Base-by-base conservation (phyloP, 2,888 invertebrate genomes). In the Hetaerina titia region DNA sequence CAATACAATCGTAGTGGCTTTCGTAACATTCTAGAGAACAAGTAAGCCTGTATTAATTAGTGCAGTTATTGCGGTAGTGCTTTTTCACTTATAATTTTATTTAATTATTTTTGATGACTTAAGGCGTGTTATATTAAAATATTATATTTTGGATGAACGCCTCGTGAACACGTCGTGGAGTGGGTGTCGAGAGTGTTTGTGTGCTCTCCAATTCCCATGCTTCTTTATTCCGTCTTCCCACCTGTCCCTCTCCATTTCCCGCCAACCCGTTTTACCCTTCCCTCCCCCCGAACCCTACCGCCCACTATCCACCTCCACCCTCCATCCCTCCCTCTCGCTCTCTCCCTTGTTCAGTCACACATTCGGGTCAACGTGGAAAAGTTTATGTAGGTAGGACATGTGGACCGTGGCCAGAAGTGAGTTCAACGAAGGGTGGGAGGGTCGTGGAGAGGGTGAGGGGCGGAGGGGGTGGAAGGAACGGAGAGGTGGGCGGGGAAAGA, bases 371-470 rank as follows among this genome's bases (percentile, higher is more conserved):
- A 25, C 25, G 58, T 19, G 90, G 90, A 90, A 90, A 90, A 90
- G 90, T 90, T 89, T 89, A 89, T 57, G 89, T 89, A 89, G 89
- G 89, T 89, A 89, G 89, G 22, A 58, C 60, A 90, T 13, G 60
- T 90, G 90, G 90, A 90, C 58, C 60, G 25, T 60, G 60, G 90
- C 90, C 90, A 90, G 60, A 57, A 89, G 56, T 56, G 89, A 56
- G 45, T 11, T 4, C 45, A 56, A 57, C 13, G 13, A 81, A 81
- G 31, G 22, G 89, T 13, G 89, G n/a, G 60, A 90, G 90, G 19
- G 89, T 9, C 89, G n/a, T 13, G 90, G 58, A n/a, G 58, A 89
- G 90, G 22, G 89, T 15, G 89, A 7, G 89, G 90, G 90, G n/a
- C n/a, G n/a, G n/a, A n/a, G 58, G 56, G 19, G 58, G 56, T 45